Base-by-base conservation (phyloP, 2,888 invertebrate genomes). In the Cerceris rybyensis region DNA sequence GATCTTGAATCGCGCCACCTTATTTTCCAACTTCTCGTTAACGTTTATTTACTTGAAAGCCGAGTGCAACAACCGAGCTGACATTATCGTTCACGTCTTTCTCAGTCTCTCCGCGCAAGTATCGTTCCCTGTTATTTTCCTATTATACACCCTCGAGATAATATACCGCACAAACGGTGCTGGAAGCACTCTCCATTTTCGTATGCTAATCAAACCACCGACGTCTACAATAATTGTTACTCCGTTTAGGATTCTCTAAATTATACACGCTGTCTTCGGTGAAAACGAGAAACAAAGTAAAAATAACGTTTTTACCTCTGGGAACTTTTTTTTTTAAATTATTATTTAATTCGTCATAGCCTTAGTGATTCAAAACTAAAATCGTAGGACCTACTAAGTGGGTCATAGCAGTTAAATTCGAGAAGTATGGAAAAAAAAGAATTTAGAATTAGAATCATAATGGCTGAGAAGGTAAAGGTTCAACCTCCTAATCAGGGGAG, bases 121-220 rank as follows among this genome's bases (percentile, higher is more conserved):
- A 60, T 66, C 55, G 41, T 72, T 55, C 17, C 60, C 46, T 67
- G 55, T 72, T 72, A 72, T 67, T 67, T 67, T 42, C 57, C 55
- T 50, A 59, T 68, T 61, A 57, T 9, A 49, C 49, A 8, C 16
- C 28, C 41, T 13, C n/a, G 50, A 50, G 39, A 50, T 57, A 49
- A 17, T 39, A 68, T 50, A 9, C 17, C 39, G 9, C 9, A 60
- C 16, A 16, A 50, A 17, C 14, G n/a, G 41, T n/a, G n/a, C 14
- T 46, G 57, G 16, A 70, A 46, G 39, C 68, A 13, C 17, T 11
- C 46, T 54, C 46, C 60, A 9, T 66, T 71, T 46, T 59, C 42
- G 39, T 66, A 71, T 59, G 59, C 43, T 70, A 70, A 70, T 70
- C 9, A 11, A 46, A 17, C 6, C 9, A 63, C 49, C 16, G 17